Evolutionary conservation across 2,113 vertebrate species (phyloP), one percentile per base, ranked within the genome.

Genomic region (Rana temporaria): DNA sequence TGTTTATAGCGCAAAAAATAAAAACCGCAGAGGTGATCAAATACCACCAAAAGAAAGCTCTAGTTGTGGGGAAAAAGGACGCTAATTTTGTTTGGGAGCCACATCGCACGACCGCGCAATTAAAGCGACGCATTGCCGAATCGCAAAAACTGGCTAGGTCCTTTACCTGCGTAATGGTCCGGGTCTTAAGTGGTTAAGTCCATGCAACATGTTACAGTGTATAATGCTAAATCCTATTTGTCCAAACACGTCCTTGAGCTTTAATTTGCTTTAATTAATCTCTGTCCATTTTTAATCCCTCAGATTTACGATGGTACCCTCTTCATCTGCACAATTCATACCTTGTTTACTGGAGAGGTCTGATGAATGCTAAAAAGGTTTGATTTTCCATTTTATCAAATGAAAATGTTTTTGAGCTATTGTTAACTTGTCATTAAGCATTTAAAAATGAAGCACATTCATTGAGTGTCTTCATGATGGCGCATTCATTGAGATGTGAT

Each of bases 391-490:
- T 38, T 65, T 34, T n/a, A 38, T 66, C 60, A 65, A 74, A 80
- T 80, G 30, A 48, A 80, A 60, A 74, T 74, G 80, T 74, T 82
- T 82, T 74, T 82, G 60, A 59, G 38, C 80, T 67, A 65, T 82
- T 66, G 70, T 82, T 74, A 82, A 74, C 26, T 55, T 82, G 48
- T 66, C 70, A 82, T 82, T 65, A 82, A 74, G 70, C 69, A 17
- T 74, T 82, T 74, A 38, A 42, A 64, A 81, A 81, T 72, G 30
- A 80, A 70, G 78, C 78, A 62, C 66, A 80, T 80, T 80, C 66
- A 70, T 71, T 60, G 78, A 80, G 78, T 26, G 56, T 24, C 66
- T 80, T 60, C 78, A 69, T 80, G 78, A 80, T 70, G 66, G 34
- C 32, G 78, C 79, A 63, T 64, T 81, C 42, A 73, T 82, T 82